phyloP scores from a whole-genome alignment of 2,113 vertebrate species.

The Anoplopoma fimbria region DNA sequence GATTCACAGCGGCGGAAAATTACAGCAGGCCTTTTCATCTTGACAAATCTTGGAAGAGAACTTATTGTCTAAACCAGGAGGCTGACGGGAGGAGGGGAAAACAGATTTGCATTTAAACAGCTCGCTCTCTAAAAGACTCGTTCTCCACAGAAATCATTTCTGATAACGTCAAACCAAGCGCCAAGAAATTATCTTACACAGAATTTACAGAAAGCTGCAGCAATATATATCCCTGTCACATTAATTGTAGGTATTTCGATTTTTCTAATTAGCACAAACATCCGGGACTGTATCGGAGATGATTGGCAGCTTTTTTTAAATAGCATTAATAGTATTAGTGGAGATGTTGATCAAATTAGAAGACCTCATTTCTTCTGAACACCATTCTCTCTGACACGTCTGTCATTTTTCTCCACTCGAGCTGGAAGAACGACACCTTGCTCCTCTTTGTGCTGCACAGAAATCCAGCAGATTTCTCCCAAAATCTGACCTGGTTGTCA shows the following conservation, averaged over 20 bases:
- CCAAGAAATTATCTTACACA: slow-evolving; percentile 15
- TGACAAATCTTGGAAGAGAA: slow-evolving; percentile 52
- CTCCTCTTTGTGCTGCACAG: slow-evolving; percentile 9
- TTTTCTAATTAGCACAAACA: slow-evolving; percentile 35
- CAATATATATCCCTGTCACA: slow-evolving; percentile 18
- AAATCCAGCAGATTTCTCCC: slow-evolving; percentile 28
- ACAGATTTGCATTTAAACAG: slow-evolving; percentile 71
- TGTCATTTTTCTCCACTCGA: slow-evolving; percentile 2
- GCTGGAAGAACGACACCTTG: neutral
- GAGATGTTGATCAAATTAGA: slow-evolving; percentile 40
- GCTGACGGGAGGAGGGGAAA: slow-evolving; percentile 57
- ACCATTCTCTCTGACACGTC: neutral
- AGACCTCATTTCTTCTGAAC: slow-evolving; percentile 27
- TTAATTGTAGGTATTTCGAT: slow-evolving; percentile 18
- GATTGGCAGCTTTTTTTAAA: slow-evolving; percentile 35
- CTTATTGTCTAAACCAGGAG: slow-evolving; percentile 57
- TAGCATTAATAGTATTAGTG: slow-evolving; percentile 30
- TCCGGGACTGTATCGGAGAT: neutral
- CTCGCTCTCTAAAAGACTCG: slow-evolving; percentile 33
- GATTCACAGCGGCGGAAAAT: slow-evolving; percentile 62
- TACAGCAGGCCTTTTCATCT: slow-evolving; percentile 59
- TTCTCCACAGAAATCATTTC: slow-evolving; percentile 36
- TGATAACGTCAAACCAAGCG: slow-evolving; percentile 7
- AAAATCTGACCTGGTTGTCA: slow-evolving; percentile 34
- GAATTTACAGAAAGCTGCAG: slow-evolving; percentile 1